These are phyloP conservation scores for Caenorhabditis briggsae DNA, from an alignment of 1,140 invertebrate genomes.

Conservation along the genomic window DNA sequence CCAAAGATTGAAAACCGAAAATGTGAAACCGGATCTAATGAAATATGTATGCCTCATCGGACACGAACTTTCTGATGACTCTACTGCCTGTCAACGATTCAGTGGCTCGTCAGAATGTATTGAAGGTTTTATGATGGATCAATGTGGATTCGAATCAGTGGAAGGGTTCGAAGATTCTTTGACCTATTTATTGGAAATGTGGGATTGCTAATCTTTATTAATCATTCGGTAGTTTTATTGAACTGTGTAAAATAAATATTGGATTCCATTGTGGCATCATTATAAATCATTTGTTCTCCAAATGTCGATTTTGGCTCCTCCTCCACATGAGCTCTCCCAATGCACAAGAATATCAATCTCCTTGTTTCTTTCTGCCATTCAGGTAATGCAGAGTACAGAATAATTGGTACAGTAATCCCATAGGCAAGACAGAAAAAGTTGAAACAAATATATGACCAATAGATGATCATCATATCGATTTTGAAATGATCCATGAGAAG, in stretches of 20 bases:
- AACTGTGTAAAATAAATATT: constrained; percentile 51
- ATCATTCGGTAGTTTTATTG: constrained; percentile 1
- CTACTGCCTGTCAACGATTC: neutral
- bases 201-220: neutral
- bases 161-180: neutral
- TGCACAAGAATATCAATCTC: neutral
- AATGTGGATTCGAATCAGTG: neutral
- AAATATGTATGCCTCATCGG: neutral
- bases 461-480: neutral
- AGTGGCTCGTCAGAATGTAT: neutral
- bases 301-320: constrained; percentile 35
- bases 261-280: constrained; percentile 25
- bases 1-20: neutral
- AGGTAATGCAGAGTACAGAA: constrained; percentile 17
- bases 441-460: constrained; percentile 34
- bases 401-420: constrained; percentile 46
- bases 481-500: constrained; percentile 39
- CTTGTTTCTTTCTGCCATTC: constrained; percentile 41
- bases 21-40: neutral
- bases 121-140: neutral
- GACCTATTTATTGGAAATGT: constrained; percentile 1
- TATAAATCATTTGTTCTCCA: constrained; percentile 38
- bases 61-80: neutral
- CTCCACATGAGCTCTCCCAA: neutral
- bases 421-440: constrained; percentile 7